Percentiles rank a stretch among this genome's conserved stretches.
Conservation (phyloP, 2,113 vertebrate genomes). For the Hydrochoerus hydrochaeris region DNA sequence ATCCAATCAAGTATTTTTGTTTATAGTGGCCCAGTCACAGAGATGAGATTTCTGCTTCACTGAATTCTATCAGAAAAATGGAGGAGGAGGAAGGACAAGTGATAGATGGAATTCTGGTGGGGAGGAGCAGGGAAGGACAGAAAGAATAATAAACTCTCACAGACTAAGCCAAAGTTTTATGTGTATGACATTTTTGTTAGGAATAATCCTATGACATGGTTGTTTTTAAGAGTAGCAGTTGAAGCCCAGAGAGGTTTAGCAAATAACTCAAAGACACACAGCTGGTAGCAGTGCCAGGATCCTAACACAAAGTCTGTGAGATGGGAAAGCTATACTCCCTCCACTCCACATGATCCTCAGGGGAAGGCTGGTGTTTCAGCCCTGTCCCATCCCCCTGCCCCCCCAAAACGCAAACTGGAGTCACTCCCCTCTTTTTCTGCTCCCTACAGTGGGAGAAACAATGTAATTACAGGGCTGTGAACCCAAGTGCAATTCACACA, state of each 20-base stretch:
- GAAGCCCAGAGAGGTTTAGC: conserved; percentile 41
- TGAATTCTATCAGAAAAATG: background rate
- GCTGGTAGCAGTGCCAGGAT: background rate
- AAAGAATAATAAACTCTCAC: background rate
- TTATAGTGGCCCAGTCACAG: background rate
- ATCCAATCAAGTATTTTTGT: background rate
- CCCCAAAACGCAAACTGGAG: background rate
- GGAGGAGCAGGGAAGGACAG: too few species aligned
- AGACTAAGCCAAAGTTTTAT: background rate
- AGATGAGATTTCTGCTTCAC: background rate
- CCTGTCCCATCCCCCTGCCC: too few species aligned
- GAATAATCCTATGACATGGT: background rate
- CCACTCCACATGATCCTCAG: background rate
- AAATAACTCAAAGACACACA: conserved; percentile 16
- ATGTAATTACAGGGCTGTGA: background rate
- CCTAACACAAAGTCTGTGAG: background rate
- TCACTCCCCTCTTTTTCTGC: background rate
- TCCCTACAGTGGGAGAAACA: background rate
- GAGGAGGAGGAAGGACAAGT: background rate
- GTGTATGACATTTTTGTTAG: background rate
- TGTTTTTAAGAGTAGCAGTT: background rate
- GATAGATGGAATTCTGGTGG: background rate
- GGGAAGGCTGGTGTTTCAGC: background rate
- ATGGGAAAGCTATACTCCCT: background rate
- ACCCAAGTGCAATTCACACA: background rate